A percentile compares a stretch with the other conserved stretches of the same genome.
Evolutionary conservation across 1,140 invertebrate species (phyloP).

Genomic region (Eupristina koningsbergeri): DNA sequence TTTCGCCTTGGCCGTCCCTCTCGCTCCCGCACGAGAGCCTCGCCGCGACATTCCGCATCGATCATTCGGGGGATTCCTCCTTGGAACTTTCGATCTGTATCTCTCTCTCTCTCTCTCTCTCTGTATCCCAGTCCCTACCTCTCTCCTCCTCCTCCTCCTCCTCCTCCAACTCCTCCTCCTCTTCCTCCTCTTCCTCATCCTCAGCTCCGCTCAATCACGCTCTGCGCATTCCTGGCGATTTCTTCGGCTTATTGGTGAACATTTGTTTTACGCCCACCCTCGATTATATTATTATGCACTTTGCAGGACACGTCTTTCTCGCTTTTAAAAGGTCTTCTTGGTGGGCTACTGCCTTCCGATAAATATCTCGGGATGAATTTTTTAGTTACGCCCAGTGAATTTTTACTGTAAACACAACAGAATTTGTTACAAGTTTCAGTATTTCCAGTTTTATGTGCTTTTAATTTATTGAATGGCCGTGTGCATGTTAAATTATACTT

Average conservation of each 20-base stretch:
- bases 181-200: conserved; percentile 15
- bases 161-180: conserved; percentile 26
- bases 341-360: background rate
- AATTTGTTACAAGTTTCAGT: background rate
- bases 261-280: conserved; percentile 47
- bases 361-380: background rate
- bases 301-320: background rate
- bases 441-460: background rate
- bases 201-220: conserved; percentile 37
- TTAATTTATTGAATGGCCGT: background rate
- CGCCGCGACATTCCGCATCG: conserved; percentile 56
- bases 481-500: background rate
- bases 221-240: conserved; percentile 39
- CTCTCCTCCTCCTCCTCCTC: background rate
- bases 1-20: conserved; percentile 45
- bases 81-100: conserved; percentile 42
- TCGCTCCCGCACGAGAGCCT: conserved; percentile 10
- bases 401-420: conserved; percentile 7
- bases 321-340: conserved; percentile 2
- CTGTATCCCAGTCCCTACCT: background rate
- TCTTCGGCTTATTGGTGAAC: conserved; percentile 35
- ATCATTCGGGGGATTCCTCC: conserved; percentile 57
- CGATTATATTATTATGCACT: conserved; percentile 35
- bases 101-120: background rate
- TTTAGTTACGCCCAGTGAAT: background rate